phyloP scores from a whole-genome alignment of 1,140 invertebrate species.

The Drosophila takahashii region DNA sequence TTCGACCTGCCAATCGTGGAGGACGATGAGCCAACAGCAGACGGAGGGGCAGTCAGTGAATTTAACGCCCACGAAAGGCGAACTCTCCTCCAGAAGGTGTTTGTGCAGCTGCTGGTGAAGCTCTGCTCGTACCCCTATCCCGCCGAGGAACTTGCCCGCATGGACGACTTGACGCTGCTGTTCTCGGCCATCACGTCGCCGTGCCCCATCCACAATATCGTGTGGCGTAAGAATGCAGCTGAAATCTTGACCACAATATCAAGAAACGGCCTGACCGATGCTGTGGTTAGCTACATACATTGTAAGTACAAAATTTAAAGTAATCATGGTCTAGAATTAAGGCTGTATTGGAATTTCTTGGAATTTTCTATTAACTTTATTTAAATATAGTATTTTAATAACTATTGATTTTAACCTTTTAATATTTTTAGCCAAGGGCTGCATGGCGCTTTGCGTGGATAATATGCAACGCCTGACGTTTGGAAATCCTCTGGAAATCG shows the following conservation, averaged over 20 bases:
- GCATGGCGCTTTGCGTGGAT: constrained; percentile 97
- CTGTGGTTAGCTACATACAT: constrained; percentile 98
- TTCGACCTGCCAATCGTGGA: constrained; percentile 98
- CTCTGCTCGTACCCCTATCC: constrained; percentile 96
- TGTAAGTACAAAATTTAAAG: constrained; percentile 88
- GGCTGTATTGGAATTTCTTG: no score
- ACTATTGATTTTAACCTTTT: neutral
- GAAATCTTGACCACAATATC: constrained; percentile 98
- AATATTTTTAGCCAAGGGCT: constrained; percentile 92
- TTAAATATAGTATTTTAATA: no score
- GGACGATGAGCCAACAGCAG: constrained; percentile 86
- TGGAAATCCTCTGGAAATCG: constrained; percentile 96
- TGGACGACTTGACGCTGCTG: constrained; percentile 97
- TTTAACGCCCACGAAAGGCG: constrained; percentile 96
- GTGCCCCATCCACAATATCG: constrained; percentile 95
- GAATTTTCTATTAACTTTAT: neutral
- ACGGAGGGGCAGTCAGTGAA: constrained; percentile 88
- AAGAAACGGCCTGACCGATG: constrained; percentile 95
- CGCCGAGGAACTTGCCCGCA: constrained; percentile 97
- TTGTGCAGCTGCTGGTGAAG: constrained; percentile 97
- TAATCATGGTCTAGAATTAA: neutral
- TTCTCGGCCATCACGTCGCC: constrained; percentile 98
- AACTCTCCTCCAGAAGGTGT: constrained; percentile 97
- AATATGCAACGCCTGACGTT: constrained; percentile 98
- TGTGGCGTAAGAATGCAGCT: constrained; percentile 97